Evolutionary conservation across 2,797 vertebrate genomes (phyloP), one percentile per base, ranked within the genome.

Genomic region (Sebastes trivittatus): DNA sequence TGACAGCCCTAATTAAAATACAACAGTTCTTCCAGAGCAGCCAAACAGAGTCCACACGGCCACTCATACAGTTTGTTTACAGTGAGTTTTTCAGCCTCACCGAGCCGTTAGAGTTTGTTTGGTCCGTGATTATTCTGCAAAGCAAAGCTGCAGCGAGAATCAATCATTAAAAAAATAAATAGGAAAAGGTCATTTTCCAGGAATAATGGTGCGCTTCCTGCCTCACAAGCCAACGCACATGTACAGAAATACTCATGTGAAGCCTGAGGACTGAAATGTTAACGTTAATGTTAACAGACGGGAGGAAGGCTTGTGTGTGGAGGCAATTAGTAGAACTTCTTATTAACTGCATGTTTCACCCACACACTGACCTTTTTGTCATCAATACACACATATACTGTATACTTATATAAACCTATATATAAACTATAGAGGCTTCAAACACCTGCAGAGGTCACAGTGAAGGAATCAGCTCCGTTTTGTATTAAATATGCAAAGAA

Each of bases 111-210:
- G 11, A 1, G 27, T 27, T 49, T 23, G 22, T 7, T n/a, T 25
- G 7, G 11, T 25, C n/a, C 0, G 4, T 34, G 55, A 64, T 23
- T 66, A 65, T 18, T 18, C 62, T 64, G 62, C 62, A 16, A 8
- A 7, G 60, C 54, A 38, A 29, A 38, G 55, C 75, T 72, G 36
- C 75, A 38, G 13, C 10, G 55, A 70, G 42, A 52, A 56, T 65
- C 60, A 69, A 60, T 76, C 63, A 73, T 64, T 81, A 67, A 62
- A 67, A 27, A 22, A 46, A 61, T 1, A 58, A 55, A 13, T 59
- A 55, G 3, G 59, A 58, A 78, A 85, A 82, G 76, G 80, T 86
- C 68, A 69, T 60, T 79, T 73, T 69, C 16, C 64, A 52, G 61
- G 36, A 77, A 59, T 74, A 71, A 77, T 11, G 61, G 20, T 22